Conservation (phyloP, 2,888 invertebrate genomes). For the Clostera curtula region DNA sequence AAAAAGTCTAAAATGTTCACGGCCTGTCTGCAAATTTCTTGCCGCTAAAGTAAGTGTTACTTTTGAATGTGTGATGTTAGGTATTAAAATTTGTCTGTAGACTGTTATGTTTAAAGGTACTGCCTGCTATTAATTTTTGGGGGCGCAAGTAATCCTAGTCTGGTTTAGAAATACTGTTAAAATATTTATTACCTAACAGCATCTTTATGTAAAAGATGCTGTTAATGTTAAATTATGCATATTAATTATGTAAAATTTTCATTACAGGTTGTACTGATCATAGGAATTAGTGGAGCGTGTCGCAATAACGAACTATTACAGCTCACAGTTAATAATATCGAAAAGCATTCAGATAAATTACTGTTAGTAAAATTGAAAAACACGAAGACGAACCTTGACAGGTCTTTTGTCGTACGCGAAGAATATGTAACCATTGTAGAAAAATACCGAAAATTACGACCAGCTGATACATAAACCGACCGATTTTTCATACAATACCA, state of each 20-base stretch:
- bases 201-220: background rate
- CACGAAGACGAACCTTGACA: background rate
- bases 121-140: too few relatives aligned
- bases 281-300: background rate
- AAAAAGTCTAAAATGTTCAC: conserved; percentile 1
- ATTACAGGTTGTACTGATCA: too few relatives aligned
- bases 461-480: background rate
- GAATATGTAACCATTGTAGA: background rate
- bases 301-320: background rate
- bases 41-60: background rate
- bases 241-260: background rate
- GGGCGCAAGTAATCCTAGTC: too few relatives aligned
- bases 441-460: background rate
- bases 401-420: too few relatives aligned
- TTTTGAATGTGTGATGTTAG: background rate
- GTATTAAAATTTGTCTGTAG: background rate
- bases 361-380: too few relatives aligned
- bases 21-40: background rate
- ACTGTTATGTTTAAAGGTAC: too few relatives aligned
- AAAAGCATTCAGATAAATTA: too few relatives aligned
- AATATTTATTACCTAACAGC: too few relatives aligned
- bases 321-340: background rate
- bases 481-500: background rate
- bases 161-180: too few relatives aligned
- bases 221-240: background rate